phyloP scores from a whole-genome alignment of 2,797 vertebrate species.

The Myotis pilosus region DNA sequence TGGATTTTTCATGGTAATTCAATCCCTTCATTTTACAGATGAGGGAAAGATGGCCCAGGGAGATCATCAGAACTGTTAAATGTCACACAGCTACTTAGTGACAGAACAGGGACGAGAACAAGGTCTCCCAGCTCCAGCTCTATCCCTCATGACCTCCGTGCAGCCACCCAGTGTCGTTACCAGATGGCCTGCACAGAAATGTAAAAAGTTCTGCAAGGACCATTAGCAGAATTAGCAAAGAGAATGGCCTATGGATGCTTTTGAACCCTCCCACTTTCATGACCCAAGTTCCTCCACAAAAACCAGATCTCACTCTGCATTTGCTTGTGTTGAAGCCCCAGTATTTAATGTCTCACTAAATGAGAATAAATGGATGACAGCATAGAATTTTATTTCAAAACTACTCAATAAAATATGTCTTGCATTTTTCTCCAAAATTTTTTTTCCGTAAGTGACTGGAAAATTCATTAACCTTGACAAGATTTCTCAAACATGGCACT shows the following conservation, averaged over 20 bases:
- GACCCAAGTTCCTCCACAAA: background rate
- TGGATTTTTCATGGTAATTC: background rate
- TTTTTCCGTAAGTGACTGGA: background rate
- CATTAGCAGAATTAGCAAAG: background rate
- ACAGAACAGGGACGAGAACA: background rate
- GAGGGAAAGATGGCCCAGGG: background rate
- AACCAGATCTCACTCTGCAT: background rate
- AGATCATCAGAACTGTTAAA: background rate
- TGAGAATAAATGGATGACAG: background rate
- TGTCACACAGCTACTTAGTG: background rate
- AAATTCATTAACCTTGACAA: background rate
- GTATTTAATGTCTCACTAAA: background rate
- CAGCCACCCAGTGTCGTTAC: background rate
- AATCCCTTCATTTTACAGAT: background rate
- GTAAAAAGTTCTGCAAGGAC: background rate
- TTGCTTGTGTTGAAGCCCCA: background rate
- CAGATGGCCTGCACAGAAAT: background rate
- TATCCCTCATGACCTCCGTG: accelerated
- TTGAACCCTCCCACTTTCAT: background rate
- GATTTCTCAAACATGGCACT: background rate
- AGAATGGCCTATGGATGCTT: background rate
- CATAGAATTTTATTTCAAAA: conserved; percentile 11
- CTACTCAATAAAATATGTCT: background rate
- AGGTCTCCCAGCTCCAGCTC: background rate
- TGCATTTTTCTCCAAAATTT: background rate